These are phyloP conservation scores for Sycophaga agraensis DNA, from an alignment of 1,140 invertebrate species.

Conservation along the genomic window DNA sequence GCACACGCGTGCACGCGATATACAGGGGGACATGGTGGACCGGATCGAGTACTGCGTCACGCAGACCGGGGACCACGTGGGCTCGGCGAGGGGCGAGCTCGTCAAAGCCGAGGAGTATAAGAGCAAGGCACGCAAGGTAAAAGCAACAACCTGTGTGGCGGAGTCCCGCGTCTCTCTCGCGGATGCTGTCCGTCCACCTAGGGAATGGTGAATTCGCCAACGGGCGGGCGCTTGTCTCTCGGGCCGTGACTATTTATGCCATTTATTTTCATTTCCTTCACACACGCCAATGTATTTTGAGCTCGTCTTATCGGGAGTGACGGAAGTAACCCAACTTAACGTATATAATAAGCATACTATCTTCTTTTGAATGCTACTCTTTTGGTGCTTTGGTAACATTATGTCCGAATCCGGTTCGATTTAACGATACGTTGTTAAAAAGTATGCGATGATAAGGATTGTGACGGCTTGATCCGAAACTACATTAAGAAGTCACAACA, in stretches of 20 bases:
- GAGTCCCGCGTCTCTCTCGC: no score
- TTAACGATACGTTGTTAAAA: no score
- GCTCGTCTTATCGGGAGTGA: constrained; percentile 8
- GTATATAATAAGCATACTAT: no score
- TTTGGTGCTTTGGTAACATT: neutral
- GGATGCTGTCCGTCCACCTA: no score
- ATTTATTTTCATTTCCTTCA: neutral
- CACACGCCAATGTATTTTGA: neutral
- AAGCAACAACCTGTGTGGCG: constrained; percentile 31
- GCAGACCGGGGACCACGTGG: constrained; percentile 77
- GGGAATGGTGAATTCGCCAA: no score
- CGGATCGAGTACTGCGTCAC: constrained; percentile 89
- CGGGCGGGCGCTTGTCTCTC: neutral
- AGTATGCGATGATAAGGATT: no score
- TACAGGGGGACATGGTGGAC: constrained; percentile 88
- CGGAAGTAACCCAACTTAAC: no score
- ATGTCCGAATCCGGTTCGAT: no score
- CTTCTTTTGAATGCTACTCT: neutral
- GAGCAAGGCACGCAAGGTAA: constrained; percentile 89
- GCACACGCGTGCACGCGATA: neutral
- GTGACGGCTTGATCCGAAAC: no score
- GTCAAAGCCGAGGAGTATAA: constrained; percentile 79
- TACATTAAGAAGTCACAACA: no score
- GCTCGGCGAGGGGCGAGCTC: constrained; percentile 75
- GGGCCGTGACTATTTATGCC: no score